Evolutionary conservation across 2,888 invertebrate genomes (phyloP).

Genomic region (Sphaerophoria rueppellii): DNA sequence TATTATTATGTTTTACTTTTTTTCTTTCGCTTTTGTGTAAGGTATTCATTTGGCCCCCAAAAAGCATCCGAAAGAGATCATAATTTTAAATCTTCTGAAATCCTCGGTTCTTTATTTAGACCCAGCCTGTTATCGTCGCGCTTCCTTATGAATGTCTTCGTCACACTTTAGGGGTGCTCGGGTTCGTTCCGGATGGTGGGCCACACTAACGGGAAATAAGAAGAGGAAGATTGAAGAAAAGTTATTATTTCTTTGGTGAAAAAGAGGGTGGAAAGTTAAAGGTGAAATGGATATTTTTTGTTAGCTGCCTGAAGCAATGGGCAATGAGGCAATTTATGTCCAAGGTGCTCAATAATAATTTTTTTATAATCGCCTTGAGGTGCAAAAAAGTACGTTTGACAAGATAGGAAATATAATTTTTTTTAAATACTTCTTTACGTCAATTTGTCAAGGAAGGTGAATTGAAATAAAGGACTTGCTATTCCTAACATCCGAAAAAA

Average conservation of each 20-base stretch:
- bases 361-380: constrained; percentile 51
- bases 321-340: constrained; percentile 52
- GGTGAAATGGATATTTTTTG: constrained; percentile 37
- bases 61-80: constrained; percentile 33
- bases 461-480: no score
- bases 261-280: constrained; percentile 8
- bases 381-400: constrained; percentile 33
- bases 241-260: background rate
- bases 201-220: background rate
- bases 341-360: constrained; percentile 59
- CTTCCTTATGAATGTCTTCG: constrained; percentile 28
- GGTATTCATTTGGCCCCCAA: constrained; percentile 26
- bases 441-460: no score
- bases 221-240: constrained; percentile 13
- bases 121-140: background rate
- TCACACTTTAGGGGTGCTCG: constrained; percentile 37
- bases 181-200: constrained; percentile 10
- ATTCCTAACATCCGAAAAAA: no score
- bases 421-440: no score
- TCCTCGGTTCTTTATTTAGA: background rate
- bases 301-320: constrained; percentile 22
- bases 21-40: background rate
- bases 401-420: background rate
- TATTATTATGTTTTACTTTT: constrained; percentile 17
- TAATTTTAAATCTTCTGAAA: constrained; percentile 26